Evolutionary conservation across 2,113 vertebrate species (phyloP), one percentile per base, ranked within the genome.

Genomic region (Coracopsis vasa): DNA sequence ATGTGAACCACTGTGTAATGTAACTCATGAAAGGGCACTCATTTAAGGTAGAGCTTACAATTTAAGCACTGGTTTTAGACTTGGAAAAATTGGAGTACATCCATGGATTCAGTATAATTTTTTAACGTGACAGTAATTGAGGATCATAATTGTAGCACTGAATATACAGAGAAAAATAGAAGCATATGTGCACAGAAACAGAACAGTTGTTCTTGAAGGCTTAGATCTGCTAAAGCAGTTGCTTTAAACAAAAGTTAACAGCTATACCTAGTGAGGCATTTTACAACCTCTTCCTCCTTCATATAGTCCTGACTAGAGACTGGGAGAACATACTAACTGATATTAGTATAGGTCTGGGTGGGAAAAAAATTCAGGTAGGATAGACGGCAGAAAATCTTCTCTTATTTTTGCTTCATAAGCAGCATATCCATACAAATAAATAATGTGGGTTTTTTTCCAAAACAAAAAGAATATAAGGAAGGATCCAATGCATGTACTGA

Each of bases 351-450:
- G 41, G 15, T n/a, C 2, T 42, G 31, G 1, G 54, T 73, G 41
- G 33, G 62, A 91, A 39, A 16, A 42, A 73, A 66, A 7, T 39
- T 48, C 39, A 39, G 62, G 61, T 21, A 27, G 84, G 90, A 91
- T 25, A 87, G 48, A 56, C 69, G 79, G 73, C 80, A 95, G 90
- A 96, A 94, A 97, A 73, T 35, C 47, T 82, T 91, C 71, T 66
- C 85, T 94, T 96, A 48, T 93, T 97, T 95, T 97, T 80, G 79
- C 73, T 92, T 21, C 67, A 37, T 90, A 67, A 5, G 56, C 54
- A 97, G 80, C 73, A 89, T 96, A 97, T 45, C 89, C 88, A 94
- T 69, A 93, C 71, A 67, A 93, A 83, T 6, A 42, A 78, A 77
- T 66, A n/a, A 15, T 2, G 3, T 35, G 56, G 3, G 0, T 2